Evolutionary conservation across 2,888 invertebrate species (phyloP).

Genomic region (Oxyteleia sp.): DNA sequence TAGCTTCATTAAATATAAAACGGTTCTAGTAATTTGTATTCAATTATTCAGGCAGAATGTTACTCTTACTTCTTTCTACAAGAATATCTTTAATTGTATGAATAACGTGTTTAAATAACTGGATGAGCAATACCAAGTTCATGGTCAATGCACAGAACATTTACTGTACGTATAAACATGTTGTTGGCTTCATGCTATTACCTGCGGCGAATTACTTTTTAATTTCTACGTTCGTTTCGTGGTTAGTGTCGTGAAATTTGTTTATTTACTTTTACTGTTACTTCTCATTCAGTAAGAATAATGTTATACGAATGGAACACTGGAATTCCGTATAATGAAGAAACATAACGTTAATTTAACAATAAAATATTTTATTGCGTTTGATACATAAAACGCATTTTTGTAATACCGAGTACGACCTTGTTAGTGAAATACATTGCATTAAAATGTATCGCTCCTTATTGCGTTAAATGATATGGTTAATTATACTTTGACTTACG

Average conservation of each 20-base stretch:
- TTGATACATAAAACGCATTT: too few relatives aligned
- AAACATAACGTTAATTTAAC: neutral
- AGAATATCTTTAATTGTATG: constrained; percentile 29
- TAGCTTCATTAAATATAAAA: neutral
- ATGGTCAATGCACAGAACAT: constrained; percentile 37
- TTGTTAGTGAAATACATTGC: too few relatives aligned
- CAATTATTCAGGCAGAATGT: neutral
- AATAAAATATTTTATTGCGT: neutral
- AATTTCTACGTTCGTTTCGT: constrained; percentile 21
- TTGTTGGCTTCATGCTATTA: constrained; percentile 35
- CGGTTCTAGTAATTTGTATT: neutral
- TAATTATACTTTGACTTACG: too few relatives aligned
- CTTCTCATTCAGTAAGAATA: constrained; percentile 6
- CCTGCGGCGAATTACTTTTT: constrained; percentile 29
- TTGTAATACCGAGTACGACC: too few relatives aligned
- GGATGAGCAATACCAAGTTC: constrained; percentile 31
- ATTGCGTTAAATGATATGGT: too few relatives aligned
- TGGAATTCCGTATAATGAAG: neutral
- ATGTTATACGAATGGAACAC: neutral
- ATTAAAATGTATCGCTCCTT: too few relatives aligned
- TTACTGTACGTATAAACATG: constrained; percentile 31
- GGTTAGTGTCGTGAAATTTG: constrained; percentile 23
- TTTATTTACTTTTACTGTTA: constrained; percentile 45
- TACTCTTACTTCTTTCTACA: constrained; percentile 23
- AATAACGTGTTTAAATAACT: constrained; percentile 37